Conservation (phyloP, 1,140 invertebrate species). For the Bombus difficillimus region DNA sequence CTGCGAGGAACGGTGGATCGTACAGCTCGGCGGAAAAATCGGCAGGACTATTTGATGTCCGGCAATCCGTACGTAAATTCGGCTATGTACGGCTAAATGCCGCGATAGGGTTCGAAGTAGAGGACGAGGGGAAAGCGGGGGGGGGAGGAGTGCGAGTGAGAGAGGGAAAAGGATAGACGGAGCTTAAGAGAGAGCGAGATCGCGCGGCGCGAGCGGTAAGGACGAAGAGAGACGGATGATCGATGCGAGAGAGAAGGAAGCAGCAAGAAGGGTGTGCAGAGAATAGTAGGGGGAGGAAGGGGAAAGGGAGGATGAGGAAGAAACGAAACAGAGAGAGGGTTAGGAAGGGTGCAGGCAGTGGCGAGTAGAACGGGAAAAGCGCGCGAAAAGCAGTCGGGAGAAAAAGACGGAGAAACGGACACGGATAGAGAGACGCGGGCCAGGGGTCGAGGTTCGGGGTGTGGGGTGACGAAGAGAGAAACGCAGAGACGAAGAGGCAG, state of each 20-base stretch:
- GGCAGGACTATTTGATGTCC: conserved; percentile 71
- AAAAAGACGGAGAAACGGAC: conserved; percentile 57
- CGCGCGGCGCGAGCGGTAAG: neutral
- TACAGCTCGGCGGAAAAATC: conserved; percentile 66
- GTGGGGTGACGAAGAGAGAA: conserved; percentile 51
- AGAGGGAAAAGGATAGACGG: neutral
- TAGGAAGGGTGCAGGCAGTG: conserved; percentile 49
- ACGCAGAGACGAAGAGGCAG: conserved; percentile 3
- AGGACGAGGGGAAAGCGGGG: conserved; percentile 24
- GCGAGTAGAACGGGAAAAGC: conserved; percentile 31
- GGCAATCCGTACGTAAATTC: conserved; percentile 80
- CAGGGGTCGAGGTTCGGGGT: conserved; percentile 52
- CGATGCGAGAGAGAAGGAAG: neutral
- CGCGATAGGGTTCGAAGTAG: conserved; percentile 50
- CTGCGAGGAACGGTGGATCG: neutral
- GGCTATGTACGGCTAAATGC: conserved; percentile 79
- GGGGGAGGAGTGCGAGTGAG: neutral
- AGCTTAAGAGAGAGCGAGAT: neutral
- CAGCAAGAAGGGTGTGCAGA: conserved; percentile 40
- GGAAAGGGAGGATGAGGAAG: conserved; percentile 38
- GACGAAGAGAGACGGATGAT: conserved; percentile 19
- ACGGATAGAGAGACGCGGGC: conserved; percentile 53
- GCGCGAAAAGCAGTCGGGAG: conserved; percentile 29
- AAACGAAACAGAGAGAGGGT: conserved; percentile 50
- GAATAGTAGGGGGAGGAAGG: conserved; percentile 19